A percentile compares a stretch with the other conserved stretches of the same genome.
Evolutionary conservation across 2,888 invertebrate genomes (phyloP).

Genomic region (Idaea aversata): DNA sequence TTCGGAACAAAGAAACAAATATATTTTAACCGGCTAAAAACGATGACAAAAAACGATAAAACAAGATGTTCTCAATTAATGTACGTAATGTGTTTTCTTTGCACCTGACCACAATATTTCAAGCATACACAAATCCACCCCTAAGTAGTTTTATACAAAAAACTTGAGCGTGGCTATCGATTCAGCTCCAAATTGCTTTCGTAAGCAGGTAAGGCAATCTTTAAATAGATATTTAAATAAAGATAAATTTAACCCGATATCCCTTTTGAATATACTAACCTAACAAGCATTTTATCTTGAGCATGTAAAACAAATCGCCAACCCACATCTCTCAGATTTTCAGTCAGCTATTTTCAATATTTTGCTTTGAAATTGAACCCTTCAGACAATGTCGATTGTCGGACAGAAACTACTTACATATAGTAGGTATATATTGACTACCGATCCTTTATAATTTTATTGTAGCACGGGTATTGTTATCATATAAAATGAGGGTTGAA

Average conservation of each 20-base stretch:
- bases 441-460: not conserved
- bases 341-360: constrained; percentile 59
- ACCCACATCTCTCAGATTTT: constrained; percentile 49
- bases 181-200: not conserved
- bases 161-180: not conserved
- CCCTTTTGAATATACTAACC: not conserved
- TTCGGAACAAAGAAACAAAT: not conserved
- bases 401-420: not conserved
- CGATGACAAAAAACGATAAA: too few relatives aligned
- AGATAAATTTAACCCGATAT: not conserved
- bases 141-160: not conserved
- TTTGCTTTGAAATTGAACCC: constrained; percentile 47
- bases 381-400: constrained; percentile 27
- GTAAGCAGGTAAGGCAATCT: not conserved
- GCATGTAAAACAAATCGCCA: constrained; percentile 56
- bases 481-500: too few relatives aligned
- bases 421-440: not conserved
- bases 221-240: not conserved
- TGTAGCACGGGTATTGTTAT: not conserved
- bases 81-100: too few relatives aligned
- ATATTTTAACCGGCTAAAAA: not conserved
- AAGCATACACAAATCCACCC: too few relatives aligned
- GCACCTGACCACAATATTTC: too few relatives aligned
- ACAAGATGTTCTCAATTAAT: too few relatives aligned
- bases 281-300: constrained; percentile 40